phyloP scores from a whole-genome alignment of 2,888 invertebrate species.

The Neoascia interrupta region DNA sequence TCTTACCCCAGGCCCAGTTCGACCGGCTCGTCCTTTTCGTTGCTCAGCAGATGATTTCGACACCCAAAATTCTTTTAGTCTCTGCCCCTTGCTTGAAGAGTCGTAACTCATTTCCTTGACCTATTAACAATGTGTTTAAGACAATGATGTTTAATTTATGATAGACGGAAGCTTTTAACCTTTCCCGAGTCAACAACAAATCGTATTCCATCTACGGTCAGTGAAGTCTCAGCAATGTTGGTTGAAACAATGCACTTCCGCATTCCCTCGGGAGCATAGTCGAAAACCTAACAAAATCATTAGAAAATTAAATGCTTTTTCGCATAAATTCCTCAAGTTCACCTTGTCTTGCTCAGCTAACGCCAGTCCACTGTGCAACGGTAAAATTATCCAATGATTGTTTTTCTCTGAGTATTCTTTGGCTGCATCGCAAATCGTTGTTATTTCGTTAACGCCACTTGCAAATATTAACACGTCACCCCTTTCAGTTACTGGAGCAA shows the following conservation, averaged over 20 bases:
- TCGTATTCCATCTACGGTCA: conserved; percentile 98
- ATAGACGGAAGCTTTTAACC: conserved; percentile 80
- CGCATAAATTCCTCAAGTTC: conserved; percentile 33
- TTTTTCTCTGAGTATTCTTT: conserved; percentile 89
- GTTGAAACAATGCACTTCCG: conserved; percentile 98
- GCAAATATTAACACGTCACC: conserved; percentile 97
- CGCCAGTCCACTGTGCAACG: conserved; percentile 95
- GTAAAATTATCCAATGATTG: conserved; percentile 93
- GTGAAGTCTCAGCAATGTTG: conserved; percentile 99
- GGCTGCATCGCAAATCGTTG: conserved; percentile 91
- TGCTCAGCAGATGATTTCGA: conserved; percentile 99
- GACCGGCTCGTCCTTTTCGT: conserved; percentile 95
- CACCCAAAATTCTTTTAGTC: conserved; percentile 96
- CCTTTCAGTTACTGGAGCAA: conserved; percentile 84
- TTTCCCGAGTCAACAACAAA: conserved; percentile 99
- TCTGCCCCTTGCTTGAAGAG: conserved; percentile 92
- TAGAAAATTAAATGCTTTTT: neutral
- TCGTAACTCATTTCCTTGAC: conserved; percentile 98
- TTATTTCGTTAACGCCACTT: conserved; percentile 96
- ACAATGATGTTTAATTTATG: neutral
- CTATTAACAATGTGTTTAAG: conserved; percentile 72
- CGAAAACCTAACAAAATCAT: conserved; percentile 84
- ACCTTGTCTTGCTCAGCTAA: conserved; percentile 97
- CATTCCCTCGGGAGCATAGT: conserved; percentile 95
- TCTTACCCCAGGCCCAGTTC: conserved; percentile 92